Conservation (phyloP, 2,888 invertebrate species). For the Drosophila acutilabella region DNA sequence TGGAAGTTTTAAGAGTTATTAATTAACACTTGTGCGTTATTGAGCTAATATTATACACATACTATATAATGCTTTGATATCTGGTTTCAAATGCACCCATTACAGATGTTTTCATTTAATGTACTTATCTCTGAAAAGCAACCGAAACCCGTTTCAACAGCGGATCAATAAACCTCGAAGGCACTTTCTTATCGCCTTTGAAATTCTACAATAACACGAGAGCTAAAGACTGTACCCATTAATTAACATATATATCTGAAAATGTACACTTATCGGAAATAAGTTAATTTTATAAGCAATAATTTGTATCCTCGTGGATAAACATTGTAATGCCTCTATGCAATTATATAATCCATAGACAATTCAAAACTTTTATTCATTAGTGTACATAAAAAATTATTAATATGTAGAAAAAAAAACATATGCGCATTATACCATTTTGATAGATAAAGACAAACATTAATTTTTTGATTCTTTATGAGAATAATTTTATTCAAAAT, state of each 20-base stretch:
- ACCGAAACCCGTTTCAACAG: conserved; percentile 1
- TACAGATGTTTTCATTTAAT: conserved; percentile 23
- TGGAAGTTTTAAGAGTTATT: conserved; percentile 17
- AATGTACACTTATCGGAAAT: conserved; percentile 8
- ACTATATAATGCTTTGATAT: conserved; percentile 3
- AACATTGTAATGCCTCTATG: neutral
- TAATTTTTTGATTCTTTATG: neutral
- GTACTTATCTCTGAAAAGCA: conserved; percentile 36
- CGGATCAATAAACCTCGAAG: conserved; percentile 56
- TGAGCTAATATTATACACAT: conserved; percentile 46
- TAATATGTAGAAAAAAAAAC: too few species aligned
- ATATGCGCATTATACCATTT: too few species aligned
- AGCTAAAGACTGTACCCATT: conserved; percentile 9
- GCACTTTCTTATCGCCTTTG: conserved; percentile 29
- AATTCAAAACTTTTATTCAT: neutral
- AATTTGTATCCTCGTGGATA: neutral
- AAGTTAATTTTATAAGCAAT: conserved; percentile 11
- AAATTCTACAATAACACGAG: conserved; percentile 7
- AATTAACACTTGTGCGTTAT: conserved; percentile 52
- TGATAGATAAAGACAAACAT: too few species aligned
- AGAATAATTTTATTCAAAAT: neutral
- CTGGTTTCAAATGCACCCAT: conserved; percentile 6
- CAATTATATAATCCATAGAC: neutral
- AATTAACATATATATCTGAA: conserved; percentile 21
- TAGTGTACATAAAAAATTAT: too few species aligned